Conservation (phyloP, 2,113 vertebrate species). For the Ardeotis arabs region DNA sequence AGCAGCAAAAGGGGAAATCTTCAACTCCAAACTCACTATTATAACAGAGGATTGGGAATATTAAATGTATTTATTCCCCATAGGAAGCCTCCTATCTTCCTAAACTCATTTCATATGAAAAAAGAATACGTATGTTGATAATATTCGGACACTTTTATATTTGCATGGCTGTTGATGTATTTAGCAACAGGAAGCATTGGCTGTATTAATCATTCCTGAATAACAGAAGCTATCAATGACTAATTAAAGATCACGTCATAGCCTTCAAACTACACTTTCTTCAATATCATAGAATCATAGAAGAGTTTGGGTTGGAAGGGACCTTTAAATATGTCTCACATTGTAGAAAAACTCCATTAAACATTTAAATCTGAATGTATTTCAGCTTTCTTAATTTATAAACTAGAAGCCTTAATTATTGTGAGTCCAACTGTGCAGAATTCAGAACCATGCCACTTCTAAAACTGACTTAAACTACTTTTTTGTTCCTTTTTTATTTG, state of each 20-base stretch:
- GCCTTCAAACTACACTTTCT: not conserved
- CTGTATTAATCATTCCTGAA: not conserved
- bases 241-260: not conserved
- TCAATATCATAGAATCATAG: not conserved
- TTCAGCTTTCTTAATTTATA: not conserved
- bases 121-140: not conserved
- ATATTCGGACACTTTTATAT: not conserved
- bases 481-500: not conserved
- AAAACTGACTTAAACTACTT: not conserved
- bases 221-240: not conserved
- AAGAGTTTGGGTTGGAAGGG: too few relatives aligned
- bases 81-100: not conserved
- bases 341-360: not conserved
- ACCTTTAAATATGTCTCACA: not conserved
- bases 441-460: not conserved
- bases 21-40: not conserved
- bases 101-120: not conserved
- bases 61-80: not conserved
- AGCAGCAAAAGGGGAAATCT: not conserved
- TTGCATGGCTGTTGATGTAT: not conserved
- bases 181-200: not conserved
- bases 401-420: not conserved
- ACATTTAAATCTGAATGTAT: not conserved
- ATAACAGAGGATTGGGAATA: not conserved
- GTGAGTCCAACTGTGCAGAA: not conserved